Conservation (phyloP, 2,888 invertebrate species). For the Aphrophora alni region DNA sequence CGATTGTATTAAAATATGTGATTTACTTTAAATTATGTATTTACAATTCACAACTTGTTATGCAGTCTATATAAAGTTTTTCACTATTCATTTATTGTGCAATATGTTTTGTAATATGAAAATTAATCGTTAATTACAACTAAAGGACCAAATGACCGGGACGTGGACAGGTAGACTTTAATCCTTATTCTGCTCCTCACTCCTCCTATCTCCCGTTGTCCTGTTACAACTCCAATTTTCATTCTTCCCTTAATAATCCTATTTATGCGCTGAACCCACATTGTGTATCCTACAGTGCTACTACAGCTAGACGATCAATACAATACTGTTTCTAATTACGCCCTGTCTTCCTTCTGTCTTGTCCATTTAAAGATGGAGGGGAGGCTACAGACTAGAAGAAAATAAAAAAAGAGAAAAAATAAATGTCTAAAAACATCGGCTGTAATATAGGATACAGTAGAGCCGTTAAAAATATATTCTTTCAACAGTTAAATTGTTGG, state of each 20-base stretch:
- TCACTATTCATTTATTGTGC: too few relatives aligned
- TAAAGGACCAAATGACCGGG: not conserved
- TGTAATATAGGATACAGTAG: too few relatives aligned
- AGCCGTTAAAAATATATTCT: too few relatives aligned
- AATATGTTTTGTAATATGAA: not conserved
- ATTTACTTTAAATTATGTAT: too few relatives aligned
- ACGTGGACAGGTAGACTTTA: too few relatives aligned
- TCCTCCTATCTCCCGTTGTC: not conserved
- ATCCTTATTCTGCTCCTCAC: too few relatives aligned
- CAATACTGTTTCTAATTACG: constrained; percentile 3
- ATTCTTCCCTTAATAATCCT: constrained; percentile 5
- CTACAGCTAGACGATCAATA: not conserved
- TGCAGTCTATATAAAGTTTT: too few relatives aligned
- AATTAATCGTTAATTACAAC: not conserved
- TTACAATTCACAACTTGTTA: too few relatives aligned
- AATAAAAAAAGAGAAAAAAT: not conserved
- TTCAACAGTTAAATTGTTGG: too few relatives aligned
- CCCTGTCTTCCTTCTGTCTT: not conserved
- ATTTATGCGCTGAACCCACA: not conserved
- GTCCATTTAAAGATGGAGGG: not conserved
- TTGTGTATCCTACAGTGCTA: not conserved
- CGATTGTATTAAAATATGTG: too few relatives aligned
- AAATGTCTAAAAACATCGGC: not conserved
- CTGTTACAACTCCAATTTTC: constrained; percentile 2
- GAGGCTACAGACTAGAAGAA: not conserved